Evolutionary conservation across 2,797 vertebrate genomes (phyloP).

Genomic region (Chaetophractus vellerosus): DNA sequence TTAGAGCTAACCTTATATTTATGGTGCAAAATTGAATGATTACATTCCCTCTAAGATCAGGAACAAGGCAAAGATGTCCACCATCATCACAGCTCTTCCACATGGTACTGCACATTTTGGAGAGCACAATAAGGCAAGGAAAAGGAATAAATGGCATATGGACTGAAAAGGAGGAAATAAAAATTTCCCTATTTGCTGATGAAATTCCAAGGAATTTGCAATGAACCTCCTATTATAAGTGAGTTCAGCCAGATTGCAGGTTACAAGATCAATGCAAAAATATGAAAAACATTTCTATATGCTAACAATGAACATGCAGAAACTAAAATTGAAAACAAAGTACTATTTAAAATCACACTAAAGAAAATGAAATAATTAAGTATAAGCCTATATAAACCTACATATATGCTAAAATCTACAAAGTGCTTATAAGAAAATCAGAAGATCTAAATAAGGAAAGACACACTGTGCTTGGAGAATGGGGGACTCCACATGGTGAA

Average conservation of each 20-base stretch:
- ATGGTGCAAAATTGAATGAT: accelerated
- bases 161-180: neutral
- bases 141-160: neutral
- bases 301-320: neutral
- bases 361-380: neutral
- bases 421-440: neutral
- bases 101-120: neutral
- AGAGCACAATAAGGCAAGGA: neutral
- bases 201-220: neutral
- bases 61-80: accelerated
- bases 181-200: neutral
- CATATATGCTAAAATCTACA: neutral
- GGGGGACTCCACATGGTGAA: neutral
- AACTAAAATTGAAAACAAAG: neutral
- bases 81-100: accelerated
- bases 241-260: neutral
- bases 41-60: neutral
- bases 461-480: neutral
- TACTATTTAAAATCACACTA: neutral
- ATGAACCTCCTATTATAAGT: neutral
- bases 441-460: neutral
- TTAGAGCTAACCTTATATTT: neutral
- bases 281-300: neutral
- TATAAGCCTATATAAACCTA: neutral
- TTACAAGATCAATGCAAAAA: neutral